A percentile compares a stretch with the other conserved stretches of the same genome.
These are phyloP conservation scores for Gallinago jamesoni DNA, from an alignment of 2,113 vertebrate species.

Conservation along the genomic window DNA sequence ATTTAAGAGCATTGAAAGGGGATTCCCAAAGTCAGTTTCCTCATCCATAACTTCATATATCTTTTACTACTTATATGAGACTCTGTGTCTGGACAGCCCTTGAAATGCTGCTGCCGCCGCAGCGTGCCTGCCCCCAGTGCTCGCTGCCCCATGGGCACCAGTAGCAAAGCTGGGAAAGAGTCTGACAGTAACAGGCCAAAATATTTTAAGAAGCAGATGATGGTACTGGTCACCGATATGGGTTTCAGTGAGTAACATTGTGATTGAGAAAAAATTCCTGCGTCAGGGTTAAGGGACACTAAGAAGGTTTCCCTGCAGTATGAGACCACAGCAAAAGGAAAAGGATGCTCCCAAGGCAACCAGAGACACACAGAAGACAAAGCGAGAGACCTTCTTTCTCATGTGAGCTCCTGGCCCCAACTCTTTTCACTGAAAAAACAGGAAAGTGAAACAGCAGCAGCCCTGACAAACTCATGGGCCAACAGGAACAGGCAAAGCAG, in stretches of 20 bases:
- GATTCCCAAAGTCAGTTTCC: not conserved
- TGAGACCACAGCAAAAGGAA: not conserved
- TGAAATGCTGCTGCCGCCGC: accelerated
- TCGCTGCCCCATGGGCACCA: not conserved
- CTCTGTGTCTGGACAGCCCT: not conserved
- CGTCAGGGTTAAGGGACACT: not conserved
- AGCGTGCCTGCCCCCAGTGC: accelerated
- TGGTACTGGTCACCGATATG: not conserved
- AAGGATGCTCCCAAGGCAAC: not conserved
- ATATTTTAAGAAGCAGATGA: not conserved
- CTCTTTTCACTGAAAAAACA: not conserved
- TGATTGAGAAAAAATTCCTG: not conserved
- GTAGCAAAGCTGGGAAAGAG: not conserved
- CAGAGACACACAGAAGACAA: not conserved
- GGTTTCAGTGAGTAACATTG: not conserved
- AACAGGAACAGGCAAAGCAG: not conserved
- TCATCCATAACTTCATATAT: not conserved
- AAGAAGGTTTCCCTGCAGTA: not conserved
- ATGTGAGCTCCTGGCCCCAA: not conserved
- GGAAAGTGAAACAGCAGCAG: not conserved
- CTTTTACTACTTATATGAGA: not conserved
- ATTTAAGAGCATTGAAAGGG: not conserved
- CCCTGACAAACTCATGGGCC: not conserved
- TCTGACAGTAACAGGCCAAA: not conserved
- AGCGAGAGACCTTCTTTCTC: not conserved